Evolutionary conservation across 2,797 vertebrate species (phyloP).

Genomic region (Parotocinclus haroldoi): DNA sequence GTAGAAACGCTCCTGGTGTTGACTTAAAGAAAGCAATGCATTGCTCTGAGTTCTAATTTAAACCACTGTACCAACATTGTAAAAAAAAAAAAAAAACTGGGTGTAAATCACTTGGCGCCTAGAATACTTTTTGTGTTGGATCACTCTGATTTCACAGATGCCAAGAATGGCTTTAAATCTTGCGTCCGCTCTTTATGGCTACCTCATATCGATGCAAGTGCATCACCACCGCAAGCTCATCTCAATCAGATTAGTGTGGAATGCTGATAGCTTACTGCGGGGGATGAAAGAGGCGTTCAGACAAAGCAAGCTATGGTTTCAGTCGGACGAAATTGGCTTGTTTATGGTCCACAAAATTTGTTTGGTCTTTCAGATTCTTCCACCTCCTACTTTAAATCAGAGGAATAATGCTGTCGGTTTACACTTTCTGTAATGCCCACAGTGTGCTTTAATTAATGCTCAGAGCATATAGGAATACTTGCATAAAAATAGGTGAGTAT

Average conservation of each 20-base stretch:
- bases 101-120: neutral
- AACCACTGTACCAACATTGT: neutral
- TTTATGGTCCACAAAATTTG: conserved; percentile 11
- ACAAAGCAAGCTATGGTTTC: conserved; percentile 40
- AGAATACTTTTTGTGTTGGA: neutral
- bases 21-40: too few species aligned
- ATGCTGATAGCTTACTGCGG: conserved; percentile 21
- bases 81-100: neutral
- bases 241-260: conserved; percentile 44
- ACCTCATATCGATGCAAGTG: neutral
- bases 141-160: too few species aligned
- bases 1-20: too few species aligned
- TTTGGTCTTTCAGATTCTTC: too few species aligned
- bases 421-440: too few species aligned
- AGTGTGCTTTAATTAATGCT: too few species aligned
- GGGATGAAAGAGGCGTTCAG: conserved; percentile 39
- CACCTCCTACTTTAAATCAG: too few species aligned
- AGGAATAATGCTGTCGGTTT: too few species aligned
- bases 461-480: too few species aligned
- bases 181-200: conserved; percentile 6
- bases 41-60: neutral
- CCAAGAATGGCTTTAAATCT: neutral
- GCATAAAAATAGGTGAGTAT: too few species aligned
- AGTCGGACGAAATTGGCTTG: conserved; percentile 17
- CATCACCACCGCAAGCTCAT: conserved; percentile 22